A percentile compares a stretch with the other conserved stretches of the same genome.
Conservation (phyloP, 2,888 invertebrate genomes). For the Pristionchus fissidentatus region DNA sequence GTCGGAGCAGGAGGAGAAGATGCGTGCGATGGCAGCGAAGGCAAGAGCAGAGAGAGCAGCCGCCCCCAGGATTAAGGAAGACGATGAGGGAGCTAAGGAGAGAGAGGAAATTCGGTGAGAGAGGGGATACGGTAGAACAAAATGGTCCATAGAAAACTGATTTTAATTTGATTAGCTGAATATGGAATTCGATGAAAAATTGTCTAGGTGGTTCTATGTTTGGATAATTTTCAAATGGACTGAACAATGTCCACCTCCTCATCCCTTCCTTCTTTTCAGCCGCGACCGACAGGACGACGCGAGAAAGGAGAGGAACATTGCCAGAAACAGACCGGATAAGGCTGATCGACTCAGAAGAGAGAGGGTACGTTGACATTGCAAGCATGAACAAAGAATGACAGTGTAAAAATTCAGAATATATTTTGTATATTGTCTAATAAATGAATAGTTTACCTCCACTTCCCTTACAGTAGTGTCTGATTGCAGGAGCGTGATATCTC, state of each 20-base stretch:
- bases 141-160: too few species aligned
- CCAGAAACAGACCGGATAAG: constrained; percentile 94
- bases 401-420: too few species aligned
- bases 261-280: constrained; percentile 53
- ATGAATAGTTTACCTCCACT: too few species aligned
- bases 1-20: constrained; percentile 83
- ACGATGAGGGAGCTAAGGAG: constrained; percentile 82
- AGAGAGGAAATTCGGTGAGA: constrained; percentile 87
- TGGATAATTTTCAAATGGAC: too few species aligned
- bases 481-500: constrained; percentile 93
- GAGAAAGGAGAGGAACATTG: constrained; percentile 88
- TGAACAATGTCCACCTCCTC: too few species aligned
- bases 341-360: constrained; percentile 82
- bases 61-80: constrained; percentile 76
- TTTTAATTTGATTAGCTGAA: too few species aligned
- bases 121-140: too few species aligned
- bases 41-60: constrained; percentile 81
- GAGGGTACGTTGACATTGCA: neutral
- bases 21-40: constrained; percentile 92
- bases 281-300: constrained; percentile 73
- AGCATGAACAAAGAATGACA: too few species aligned
- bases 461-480: too few species aligned
- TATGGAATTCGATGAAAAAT: too few species aligned
- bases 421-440: too few species aligned
- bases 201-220: too few species aligned